These are phyloP conservation scores for Leptinotarsa peninsularis DNA, from an alignment of 2,888 invertebrate genomes.

Conservation along the genomic window DNA sequence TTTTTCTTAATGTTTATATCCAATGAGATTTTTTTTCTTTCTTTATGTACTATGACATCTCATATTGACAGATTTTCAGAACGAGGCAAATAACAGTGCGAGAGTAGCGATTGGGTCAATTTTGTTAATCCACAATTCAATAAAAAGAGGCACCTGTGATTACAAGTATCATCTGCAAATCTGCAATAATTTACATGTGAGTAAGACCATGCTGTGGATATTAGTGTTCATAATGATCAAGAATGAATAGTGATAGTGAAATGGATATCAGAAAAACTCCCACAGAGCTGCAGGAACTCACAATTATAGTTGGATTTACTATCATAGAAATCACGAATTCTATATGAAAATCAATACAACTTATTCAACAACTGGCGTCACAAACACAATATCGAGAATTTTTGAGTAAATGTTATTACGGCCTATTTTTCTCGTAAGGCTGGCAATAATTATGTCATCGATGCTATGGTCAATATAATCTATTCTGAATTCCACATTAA, in stretches of 20 bases:
- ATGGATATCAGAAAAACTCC: background rate
- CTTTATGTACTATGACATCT: too few relatives aligned
- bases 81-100: too few relatives aligned
- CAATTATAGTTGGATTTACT: background rate
- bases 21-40: too few relatives aligned
- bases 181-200: too few relatives aligned
- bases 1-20: too few relatives aligned
- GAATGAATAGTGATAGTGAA: background rate
- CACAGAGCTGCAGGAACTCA: background rate
- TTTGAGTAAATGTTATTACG: background rate
- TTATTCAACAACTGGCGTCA: background rate
- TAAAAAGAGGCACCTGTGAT: too few relatives aligned
- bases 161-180: too few relatives aligned
- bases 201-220: too few relatives aligned
- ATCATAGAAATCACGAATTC: background rate
- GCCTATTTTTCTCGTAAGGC: background rate
- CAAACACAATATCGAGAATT: background rate
- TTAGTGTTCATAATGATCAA: too few relatives aligned
- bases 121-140: too few relatives aligned
- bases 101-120: too few relatives aligned
- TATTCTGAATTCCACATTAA: background rate
- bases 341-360: background rate
- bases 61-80: too few relatives aligned
- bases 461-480: background rate
- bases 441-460: constrained; percentile 2